Evolutionary conservation across 2,797 vertebrate species (phyloP).

Genomic region (Nannoperca obscura): DNA sequence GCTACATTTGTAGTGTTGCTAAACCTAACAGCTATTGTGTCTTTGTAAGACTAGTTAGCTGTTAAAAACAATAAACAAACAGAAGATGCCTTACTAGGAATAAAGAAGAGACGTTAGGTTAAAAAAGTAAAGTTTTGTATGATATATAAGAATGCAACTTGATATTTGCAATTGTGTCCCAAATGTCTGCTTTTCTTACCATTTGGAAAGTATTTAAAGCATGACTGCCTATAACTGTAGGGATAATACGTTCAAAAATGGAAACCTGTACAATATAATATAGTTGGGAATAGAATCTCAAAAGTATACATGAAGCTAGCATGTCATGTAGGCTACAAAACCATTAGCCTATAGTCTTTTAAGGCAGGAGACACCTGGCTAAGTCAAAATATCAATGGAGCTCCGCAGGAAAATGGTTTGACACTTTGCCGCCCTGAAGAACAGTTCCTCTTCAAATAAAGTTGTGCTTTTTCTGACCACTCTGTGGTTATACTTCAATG

Average conservation of each 20-base stretch:
- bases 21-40: no score
- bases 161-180: neutral
- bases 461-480: neutral
- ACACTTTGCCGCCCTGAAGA: neutral
- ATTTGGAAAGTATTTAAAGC: neutral
- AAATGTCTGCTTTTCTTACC: neutral
- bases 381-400: neutral
- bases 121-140: no score
- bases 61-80: no score
- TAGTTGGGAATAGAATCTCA: neutral
- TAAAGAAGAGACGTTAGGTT: no score
- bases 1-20: no score
- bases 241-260: neutral
- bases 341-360: neutral
- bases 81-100: no score
- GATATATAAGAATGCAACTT: no score
- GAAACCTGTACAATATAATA: no score
- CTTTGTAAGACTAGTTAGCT: no score
- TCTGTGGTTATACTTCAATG: no score
- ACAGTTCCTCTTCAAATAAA: no score
- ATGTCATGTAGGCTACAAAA: neutral
- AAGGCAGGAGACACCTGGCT: neutral
- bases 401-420: neutral
- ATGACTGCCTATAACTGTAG: neutral
- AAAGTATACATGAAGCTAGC: neutral